Percentiles rank a stretch among this genome's conserved stretches.
These are phyloP conservation scores for Drosophila lutescens DNA, from an alignment of 2,888 invertebrate species.

Conservation along the genomic window DNA sequence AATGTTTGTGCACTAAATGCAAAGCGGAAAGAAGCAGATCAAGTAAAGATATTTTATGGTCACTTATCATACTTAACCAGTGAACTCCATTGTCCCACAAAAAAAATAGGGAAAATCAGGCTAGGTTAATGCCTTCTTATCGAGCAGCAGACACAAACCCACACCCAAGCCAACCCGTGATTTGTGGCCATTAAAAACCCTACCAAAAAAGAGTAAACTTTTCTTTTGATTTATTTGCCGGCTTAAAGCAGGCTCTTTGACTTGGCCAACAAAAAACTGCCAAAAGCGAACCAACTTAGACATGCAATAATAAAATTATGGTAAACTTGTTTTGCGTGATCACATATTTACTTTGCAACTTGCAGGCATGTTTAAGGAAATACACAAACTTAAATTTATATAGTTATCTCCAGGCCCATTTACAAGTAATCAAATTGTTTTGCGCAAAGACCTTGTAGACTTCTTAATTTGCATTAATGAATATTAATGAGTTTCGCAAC, in stretches of 20 bases:
- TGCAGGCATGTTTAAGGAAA: constrained; percentile 1
- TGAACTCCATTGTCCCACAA: constrained; percentile 32
- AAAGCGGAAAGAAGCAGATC: background rate
- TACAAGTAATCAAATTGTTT: background rate
- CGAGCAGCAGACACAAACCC: constrained; percentile 45
- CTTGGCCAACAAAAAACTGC: constrained; percentile 12
- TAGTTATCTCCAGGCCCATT: constrained; percentile 13
- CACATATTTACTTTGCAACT: constrained; percentile 59
- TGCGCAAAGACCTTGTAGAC: background rate
- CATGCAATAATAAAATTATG: constrained; percentile 81
- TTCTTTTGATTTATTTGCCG: constrained; percentile 73
- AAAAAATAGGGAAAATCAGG: constrained; percentile 3
- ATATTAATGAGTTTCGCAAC: constrained; percentile 51
- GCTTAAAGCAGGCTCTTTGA: constrained; percentile 10
- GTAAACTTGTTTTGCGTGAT: constrained; percentile 72
- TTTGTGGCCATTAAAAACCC: constrained; percentile 71
- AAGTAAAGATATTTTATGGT: constrained; percentile 56
- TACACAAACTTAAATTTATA: constrained; percentile 2
- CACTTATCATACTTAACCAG: constrained; percentile 70
- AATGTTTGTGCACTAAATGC: constrained; percentile 13
- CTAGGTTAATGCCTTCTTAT: constrained; percentile 56
- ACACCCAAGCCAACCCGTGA: constrained; percentile 63
- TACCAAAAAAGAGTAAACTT: constrained; percentile 54
- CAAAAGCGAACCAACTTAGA: constrained; percentile 48
- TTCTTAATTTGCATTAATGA: constrained; percentile 45